These are phyloP conservation scores for Pseudomugil tenellus DNA, from an alignment of 2,797 vertebrate genomes.

Conservation along the genomic window DNA sequence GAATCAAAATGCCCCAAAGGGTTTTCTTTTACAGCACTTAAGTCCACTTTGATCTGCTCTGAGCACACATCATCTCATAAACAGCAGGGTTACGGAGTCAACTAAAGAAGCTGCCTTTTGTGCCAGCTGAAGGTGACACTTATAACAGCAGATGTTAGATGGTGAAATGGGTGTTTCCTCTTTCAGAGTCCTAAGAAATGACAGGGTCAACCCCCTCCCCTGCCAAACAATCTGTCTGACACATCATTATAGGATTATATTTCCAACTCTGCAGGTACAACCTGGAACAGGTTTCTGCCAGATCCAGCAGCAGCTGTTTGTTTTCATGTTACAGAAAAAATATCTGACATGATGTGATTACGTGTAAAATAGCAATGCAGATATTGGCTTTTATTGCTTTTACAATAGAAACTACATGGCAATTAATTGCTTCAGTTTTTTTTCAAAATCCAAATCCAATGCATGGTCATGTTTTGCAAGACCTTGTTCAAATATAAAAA, in stretches of 20 bases:
- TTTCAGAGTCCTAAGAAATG: constrained; percentile 42
- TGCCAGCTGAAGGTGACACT: constrained; percentile 56
- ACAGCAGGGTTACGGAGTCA: constrained; percentile 47
- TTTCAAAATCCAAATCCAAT: neutral
- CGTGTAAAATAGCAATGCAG: neutral
- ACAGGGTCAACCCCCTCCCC: constrained; percentile 44
- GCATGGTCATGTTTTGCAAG: neutral
- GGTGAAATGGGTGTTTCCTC: constrained; percentile 51
- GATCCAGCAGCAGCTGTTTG: constrained; percentile 45
- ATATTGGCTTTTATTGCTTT: constrained; percentile 1
- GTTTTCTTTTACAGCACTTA: constrained; percentile 8
- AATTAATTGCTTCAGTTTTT: constrained; percentile 1
- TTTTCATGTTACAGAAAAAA: constrained; percentile 20
- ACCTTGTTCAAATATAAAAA: neutral
- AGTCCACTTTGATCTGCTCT: constrained; percentile 41
- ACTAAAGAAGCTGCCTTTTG: constrained; percentile 50
- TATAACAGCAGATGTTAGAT: constrained; percentile 51
- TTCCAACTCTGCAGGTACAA: constrained; percentile 48
- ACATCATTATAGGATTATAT: constrained; percentile 67
- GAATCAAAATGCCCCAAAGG: constrained; percentile 25
- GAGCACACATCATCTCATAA: constrained; percentile 43
- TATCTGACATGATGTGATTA: neutral
- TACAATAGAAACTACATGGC: neutral
- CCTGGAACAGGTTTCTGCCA: constrained; percentile 39
- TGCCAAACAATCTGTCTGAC: constrained; percentile 50